Evolutionary conservation across 2,797 vertebrate genomes (phyloP), one percentile per base, ranked within the genome.

Genomic region (Coccyzus lansbergi): DNA sequence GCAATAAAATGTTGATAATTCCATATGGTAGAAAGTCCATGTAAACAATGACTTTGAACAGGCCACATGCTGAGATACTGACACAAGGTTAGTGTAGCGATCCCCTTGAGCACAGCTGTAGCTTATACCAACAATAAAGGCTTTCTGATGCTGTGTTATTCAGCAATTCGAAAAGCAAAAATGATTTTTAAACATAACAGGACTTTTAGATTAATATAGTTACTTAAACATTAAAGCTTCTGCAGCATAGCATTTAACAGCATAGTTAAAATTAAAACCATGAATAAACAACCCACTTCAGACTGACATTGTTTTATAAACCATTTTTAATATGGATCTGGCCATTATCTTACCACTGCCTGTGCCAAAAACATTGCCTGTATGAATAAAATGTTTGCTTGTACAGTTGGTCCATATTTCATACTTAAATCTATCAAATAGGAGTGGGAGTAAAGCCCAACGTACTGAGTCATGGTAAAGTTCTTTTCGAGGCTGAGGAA

Each of bases 21-120:
- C 76, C 91, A 67, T 93, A 82, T 94, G 71, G 49, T 52, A 80
- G 64, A 87, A 94, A 95, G 90, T 74, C 84, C 71, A 62, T 4
- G 0, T 93, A 94, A 92, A 94, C 90, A 85, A 83, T 71, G 83
- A 90, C 94, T 94, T 94, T 87, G 83, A 94, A 93, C 90, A 96
- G 69, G 85, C 92, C 91, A 69, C 91, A 91, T 88, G 91, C 93
- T 4, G 55, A 93, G 91, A 67, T 2, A 77, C 71, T 74, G 90
- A 94, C 86, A 84, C 80, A 63, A 59, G 64, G 80, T 93, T 86
- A 90, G 65, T 51, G 42, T 53, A 87, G 75, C 46, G 78, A 70
- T 71, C 69, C 84, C 48, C 33, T 85, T 42, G 59, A 75, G 44
- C 42, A 80, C 88, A 96, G 81, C 92, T 95, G 88, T 71, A 94